Conservation (phyloP, 1,140 invertebrate species). For the Apis cerana region DNA sequence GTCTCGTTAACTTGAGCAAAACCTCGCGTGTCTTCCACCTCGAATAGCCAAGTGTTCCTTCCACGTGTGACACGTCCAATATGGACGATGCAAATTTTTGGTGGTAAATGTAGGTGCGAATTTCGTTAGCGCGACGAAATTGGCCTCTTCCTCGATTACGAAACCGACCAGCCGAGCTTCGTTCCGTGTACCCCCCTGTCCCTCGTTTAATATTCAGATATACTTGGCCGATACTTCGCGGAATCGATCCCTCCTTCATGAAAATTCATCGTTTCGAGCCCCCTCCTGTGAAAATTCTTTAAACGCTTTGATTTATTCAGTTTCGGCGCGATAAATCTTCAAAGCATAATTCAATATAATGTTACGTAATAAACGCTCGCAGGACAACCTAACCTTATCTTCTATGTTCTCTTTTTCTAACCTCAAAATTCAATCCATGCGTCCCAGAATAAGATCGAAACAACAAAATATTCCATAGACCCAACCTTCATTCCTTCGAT, state of each 20-base stretch:
- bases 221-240: too few relatives aligned
- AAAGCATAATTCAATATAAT: too few relatives aligned
- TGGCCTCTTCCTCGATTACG: neutral
- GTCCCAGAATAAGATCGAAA: too few relatives aligned
- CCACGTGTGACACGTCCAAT: neutral
- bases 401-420: too few relatives aligned
- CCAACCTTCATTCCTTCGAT: too few relatives aligned
- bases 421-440: too few relatives aligned
- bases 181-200: neutral
- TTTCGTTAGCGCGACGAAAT: slow-evolving; percentile 4
- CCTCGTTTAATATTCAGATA: neutral
- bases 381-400: too few relatives aligned
- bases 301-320: neutral
- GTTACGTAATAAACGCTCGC: too few relatives aligned
- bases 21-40: too few relatives aligned
- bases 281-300: neutral
- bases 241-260: slow-evolving; percentile 2
- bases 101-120: slow-evolving; percentile 10
- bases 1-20: neutral
- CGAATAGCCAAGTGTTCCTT: neutral
- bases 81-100: slow-evolving; percentile 25
- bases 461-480: too few relatives aligned
- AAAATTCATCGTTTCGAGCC: neutral
- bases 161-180: neutral
- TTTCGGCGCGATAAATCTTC: too few relatives aligned